Evolutionary conservation across 2,888 invertebrate genomes (phyloP), one percentile per base, ranked within the genome.

Genomic region (Strigamia maritima): DNA sequence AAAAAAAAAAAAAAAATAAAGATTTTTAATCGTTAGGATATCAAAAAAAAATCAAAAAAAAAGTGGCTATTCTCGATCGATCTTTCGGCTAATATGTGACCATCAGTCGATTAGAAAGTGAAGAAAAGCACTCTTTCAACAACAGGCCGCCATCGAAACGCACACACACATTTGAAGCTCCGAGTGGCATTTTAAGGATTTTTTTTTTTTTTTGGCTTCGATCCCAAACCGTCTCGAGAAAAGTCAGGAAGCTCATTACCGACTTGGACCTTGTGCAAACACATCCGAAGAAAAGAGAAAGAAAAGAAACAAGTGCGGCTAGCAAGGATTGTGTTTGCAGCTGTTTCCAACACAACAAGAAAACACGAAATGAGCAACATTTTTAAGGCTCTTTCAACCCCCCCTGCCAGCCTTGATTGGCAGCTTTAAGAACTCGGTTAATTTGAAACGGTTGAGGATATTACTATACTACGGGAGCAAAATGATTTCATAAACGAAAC

Each of bases 181-280:
- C 44, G 70, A 70, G 70, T 70, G 76, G 65, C 78, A 60, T 78
- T 78, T 78, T 78, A 78, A 60, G 78, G 65, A 65, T 78, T 78
- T 76, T 60, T 77, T 78, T 77, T 78, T 78, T 78, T 77, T 65
- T 26, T 77, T 78, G 78, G 78, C 78, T 65, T 35, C 28, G 28
- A 78, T 78, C 78, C 78, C 78, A 78, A 78, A 19, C 76, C 16
- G 65, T 31, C 35, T 22, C n/a, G 19, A 19, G 35, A 35, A 65
- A 65, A 78, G 78, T 78, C 78, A 78, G 78, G 78, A 78, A 78
- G 78, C 78, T 78, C 78, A 78, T 78, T 78, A 78, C 44, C 31
- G 65, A 65, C 65, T 60, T 35, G 35, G 78, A 38, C 40, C 65
- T 70, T 78, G 78, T 78, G 78, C 60, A 60, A 78, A 78, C 78